phyloP scores from a whole-genome alignment of 1,140 invertebrate genomes.

The Schlechtendalia chinensis region DNA sequence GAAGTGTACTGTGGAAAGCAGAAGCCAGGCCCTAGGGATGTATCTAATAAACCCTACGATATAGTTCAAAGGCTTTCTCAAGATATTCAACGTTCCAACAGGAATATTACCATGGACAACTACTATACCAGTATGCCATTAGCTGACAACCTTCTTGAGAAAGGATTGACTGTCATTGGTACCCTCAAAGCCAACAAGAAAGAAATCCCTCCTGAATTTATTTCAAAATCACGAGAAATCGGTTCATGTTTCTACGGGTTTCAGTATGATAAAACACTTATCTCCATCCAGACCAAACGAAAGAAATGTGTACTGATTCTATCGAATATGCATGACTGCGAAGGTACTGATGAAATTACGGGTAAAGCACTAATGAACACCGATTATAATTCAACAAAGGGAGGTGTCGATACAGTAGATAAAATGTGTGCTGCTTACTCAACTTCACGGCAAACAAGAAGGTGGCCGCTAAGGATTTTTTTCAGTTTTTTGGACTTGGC shows the following conservation, averaged over 20 bases:
- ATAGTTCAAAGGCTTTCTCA: not conserved
- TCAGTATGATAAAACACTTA: conserved; percentile 43
- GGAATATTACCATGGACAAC: conserved; percentile 56
- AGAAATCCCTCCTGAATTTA: conserved; percentile 51
- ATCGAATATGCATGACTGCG: conserved; percentile 55
- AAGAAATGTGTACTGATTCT: conserved; percentile 55
- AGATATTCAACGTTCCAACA: conserved; percentile 44
- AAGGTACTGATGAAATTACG: conserved; percentile 40
- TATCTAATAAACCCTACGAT: conserved; percentile 52
- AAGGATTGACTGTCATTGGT: conserved; percentile 51
- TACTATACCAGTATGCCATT: conserved; percentile 55
- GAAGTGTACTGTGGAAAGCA: conserved; percentile 54
- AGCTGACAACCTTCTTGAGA: conserved; percentile 54
- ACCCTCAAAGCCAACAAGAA: conserved; percentile 51
- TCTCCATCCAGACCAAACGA: conserved; percentile 50
- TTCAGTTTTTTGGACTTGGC: conserved; percentile 53
- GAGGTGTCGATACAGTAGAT: conserved; percentile 58
- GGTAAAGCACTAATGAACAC: not conserved
- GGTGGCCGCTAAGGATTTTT: conserved; percentile 55
- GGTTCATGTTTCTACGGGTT: conserved; percentile 33
- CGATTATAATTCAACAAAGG: conserved; percentile 58
- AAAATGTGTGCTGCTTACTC: conserved; percentile 51
- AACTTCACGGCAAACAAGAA: conserved; percentile 49
- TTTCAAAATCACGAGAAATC: conserved; percentile 4
- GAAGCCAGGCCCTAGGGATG: conserved; percentile 54